Percentiles rank a stretch among this genome's conserved stretches.
Conservation (phyloP, 1,140 invertebrate species). For the Venturia canescens region DNA sequence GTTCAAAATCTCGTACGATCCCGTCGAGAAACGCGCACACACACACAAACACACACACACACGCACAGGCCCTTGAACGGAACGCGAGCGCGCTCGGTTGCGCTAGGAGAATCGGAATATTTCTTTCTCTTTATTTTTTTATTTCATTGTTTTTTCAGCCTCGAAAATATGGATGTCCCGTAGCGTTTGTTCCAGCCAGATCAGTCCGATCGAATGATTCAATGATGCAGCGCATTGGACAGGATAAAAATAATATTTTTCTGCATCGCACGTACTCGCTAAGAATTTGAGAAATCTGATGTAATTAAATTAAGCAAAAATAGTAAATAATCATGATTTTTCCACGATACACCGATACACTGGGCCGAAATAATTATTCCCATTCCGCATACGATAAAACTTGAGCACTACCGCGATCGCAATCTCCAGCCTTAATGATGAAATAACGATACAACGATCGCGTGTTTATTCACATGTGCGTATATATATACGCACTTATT, state of each 20-base stretch:
- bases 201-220: background rate
- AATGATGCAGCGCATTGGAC: no score
- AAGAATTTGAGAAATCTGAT: no score
- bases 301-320: no score
- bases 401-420: conserved; percentile 6
- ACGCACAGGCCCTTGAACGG: background rate
- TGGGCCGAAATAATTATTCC: no score
- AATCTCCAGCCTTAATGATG: conserved; percentile 16
- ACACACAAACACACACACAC: background rate
- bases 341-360: no score
- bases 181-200: background rate
- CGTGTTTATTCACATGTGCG: background rate
- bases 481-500: background rate
- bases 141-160: background rate
- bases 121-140: conserved; percentile 9
- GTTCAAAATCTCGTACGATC: conserved; percentile 2
- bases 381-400: no score
- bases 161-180: conserved; percentile 20
- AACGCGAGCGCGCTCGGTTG: conserved; percentile 1
- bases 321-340: no score
- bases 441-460: conserved; percentile 20
- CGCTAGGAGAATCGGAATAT: conserved; percentile 30
- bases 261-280: no score
- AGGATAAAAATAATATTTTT: no score
- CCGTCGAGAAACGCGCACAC: conserved; percentile 16